Conservation (phyloP, 2,797 vertebrate genomes). For the Sciurus vulgaris region DNA sequence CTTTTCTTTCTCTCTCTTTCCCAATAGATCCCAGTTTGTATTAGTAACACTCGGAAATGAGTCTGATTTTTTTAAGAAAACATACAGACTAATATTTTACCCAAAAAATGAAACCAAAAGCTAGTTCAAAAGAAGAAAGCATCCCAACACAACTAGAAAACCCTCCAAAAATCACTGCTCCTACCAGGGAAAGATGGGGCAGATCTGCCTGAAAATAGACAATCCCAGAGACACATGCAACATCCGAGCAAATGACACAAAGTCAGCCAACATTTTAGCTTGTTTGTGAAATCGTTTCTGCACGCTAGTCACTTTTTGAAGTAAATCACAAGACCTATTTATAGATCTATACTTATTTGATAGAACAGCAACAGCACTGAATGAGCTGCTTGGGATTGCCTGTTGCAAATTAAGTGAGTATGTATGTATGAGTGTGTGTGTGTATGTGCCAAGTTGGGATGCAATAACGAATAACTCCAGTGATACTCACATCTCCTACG, state of each 20-base stretch:
- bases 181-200: too few species aligned
- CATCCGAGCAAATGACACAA: accelerated
- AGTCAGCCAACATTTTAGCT: neutral
- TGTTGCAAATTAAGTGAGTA: neutral
- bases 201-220: neutral
- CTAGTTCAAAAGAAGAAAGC: neutral
- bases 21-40: neutral
- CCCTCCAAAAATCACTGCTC: neutral
- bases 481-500: neutral
- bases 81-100: neutral
- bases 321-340: conserved; percentile 33
- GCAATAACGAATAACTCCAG: neutral
- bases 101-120: neutral
- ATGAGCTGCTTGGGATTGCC: neutral
- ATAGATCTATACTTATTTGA: neutral
- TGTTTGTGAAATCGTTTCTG: conserved; percentile 50
- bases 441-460: neutral
- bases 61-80: neutral
- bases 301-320: conserved; percentile 41
- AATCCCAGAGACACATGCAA: neutral
- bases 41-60: neutral
- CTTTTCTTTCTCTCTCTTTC: neutral
- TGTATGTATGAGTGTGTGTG: neutral
- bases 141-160: neutral
- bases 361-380: neutral